Evolutionary conservation across 2,797 vertebrate genomes (phyloP).

Genomic region (Propithecus deckenii): DNA sequence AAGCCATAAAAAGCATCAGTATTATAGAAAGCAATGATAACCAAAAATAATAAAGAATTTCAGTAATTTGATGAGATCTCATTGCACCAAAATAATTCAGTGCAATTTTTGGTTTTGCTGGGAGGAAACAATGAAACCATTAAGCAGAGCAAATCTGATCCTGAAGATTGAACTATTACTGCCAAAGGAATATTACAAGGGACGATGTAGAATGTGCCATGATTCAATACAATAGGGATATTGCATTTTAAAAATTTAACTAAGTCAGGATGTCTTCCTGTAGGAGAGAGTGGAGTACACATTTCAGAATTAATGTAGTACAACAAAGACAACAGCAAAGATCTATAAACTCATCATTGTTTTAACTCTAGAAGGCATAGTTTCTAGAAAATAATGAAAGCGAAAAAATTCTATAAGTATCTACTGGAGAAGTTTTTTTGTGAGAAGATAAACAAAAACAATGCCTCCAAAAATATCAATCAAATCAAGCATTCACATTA

Average conservation of each 20-base stretch:
- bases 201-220: background rate
- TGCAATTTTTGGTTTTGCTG: background rate
- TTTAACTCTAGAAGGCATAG: background rate
- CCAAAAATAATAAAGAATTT: conserved; percentile 51
- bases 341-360: background rate
- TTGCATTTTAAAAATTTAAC: background rate
- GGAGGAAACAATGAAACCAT: background rate
- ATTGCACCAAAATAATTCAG: conserved; percentile 34
- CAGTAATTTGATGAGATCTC: conserved; percentile 22
- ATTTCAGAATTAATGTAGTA: background rate
- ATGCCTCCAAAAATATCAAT: background rate
- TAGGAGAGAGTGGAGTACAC: background rate
- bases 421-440: background rate
- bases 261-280: background rate
- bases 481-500: background rate
- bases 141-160: background rate
- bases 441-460: background rate
- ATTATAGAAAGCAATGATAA: conserved; percentile 21
- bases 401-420: background rate
- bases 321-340: background rate
- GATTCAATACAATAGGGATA: background rate
- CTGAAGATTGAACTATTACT: background rate
- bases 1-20: conserved; percentile 41
- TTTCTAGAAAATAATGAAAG: background rate
- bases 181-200: background rate